phyloP scores from a whole-genome alignment of 2,888 invertebrate genomes.

The Hymenopus coronatus region DNA sequence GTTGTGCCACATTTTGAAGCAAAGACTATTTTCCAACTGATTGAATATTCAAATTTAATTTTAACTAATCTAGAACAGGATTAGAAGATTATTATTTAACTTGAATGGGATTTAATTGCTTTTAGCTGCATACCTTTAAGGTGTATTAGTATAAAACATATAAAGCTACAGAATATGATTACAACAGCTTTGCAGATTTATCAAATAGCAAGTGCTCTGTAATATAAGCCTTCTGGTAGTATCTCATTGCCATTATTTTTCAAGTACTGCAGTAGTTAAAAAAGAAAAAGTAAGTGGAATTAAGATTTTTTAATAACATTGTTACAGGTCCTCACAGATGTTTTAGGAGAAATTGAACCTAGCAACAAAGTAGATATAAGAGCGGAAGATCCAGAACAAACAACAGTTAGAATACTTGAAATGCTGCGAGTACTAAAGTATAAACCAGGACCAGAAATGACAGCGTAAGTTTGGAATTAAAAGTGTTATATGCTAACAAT shows the following conservation, averaged over 20 bases:
- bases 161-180: no score
- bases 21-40: no score
- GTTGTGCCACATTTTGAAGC: no score
- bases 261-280: background rate
- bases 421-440: conserved; percentile 76
- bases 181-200: no score
- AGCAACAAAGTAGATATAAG: conserved; percentile 69
- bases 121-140: no score
- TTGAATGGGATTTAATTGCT: no score
- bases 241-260: background rate
- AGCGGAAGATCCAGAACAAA: conserved; percentile 72
- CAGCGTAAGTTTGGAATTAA: conserved; percentile 43
- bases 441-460: conserved; percentile 59
- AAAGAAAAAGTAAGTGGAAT: background rate
- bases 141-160: no score
- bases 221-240: background rate
- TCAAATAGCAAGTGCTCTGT: background rate
- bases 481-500: background rate
- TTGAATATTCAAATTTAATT: no score
- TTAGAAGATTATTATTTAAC: no score
- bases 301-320: background rate
- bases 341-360: conserved; percentile 68
- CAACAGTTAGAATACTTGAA: conserved; percentile 68
- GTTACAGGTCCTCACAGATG: conserved; percentile 63
- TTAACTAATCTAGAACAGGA: no score